phyloP scores from a whole-genome alignment of 2,797 vertebrate genomes.

The Hyperoplus immaculatus region DNA sequence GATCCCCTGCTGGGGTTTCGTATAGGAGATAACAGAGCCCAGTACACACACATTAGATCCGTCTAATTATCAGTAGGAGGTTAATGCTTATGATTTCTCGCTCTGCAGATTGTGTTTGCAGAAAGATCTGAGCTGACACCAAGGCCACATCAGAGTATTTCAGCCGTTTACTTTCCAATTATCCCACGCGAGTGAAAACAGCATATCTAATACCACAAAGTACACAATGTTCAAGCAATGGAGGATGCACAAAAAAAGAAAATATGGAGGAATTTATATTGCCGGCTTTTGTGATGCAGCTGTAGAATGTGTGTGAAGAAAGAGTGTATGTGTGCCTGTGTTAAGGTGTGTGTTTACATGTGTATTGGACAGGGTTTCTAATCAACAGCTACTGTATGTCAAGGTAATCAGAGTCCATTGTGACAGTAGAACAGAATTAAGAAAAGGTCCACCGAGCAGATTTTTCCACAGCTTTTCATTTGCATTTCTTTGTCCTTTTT shows the following conservation, averaged over 20 bases:
- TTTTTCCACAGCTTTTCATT: too few species aligned
- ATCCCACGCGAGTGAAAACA: constrained; percentile 50
- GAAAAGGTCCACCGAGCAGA: too few species aligned
- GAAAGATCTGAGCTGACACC: constrained; percentile 55
- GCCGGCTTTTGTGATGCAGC: not conserved
- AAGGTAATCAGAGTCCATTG: too few species aligned
- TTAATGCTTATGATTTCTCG: constrained; percentile 42
- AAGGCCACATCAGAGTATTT: constrained; percentile 35
- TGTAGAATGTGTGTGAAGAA: not conserved
- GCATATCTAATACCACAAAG: constrained; percentile 40
- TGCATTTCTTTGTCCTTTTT: too few species aligned
- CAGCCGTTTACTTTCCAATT: constrained; percentile 52
- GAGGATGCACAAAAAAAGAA: not conserved
- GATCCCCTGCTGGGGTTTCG: constrained; percentile 45
- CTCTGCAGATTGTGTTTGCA: constrained; percentile 52
- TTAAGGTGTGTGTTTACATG: too few species aligned
- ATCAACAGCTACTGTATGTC: too few species aligned
- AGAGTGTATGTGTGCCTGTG: too few species aligned
- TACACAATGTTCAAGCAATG: constrained; percentile 17
- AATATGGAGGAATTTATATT: too few species aligned
- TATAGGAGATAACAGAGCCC: constrained; percentile 40
- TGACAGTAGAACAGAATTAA: too few species aligned
- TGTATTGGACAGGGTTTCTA: too few species aligned
- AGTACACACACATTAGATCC: constrained; percentile 47
- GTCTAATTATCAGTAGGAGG: constrained; percentile 63